Percentiles rank a stretch among this genome's conserved stretches.
Evolutionary conservation across 2,888 invertebrate species (phyloP).

Genomic region (Dolomedes plantarius): DNA sequence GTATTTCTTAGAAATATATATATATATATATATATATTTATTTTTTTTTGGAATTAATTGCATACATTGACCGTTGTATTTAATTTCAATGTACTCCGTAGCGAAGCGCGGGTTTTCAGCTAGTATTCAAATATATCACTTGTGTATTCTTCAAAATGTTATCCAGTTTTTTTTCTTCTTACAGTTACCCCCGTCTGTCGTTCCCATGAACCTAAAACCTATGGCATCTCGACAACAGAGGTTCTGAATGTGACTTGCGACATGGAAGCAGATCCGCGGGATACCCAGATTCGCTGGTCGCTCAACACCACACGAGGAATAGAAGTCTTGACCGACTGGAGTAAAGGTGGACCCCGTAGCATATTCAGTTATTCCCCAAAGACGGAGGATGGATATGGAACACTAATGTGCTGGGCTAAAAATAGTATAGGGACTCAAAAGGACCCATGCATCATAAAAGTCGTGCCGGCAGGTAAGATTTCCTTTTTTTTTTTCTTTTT

Average conservation of each 20-base stretch:
- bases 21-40: too few relatives aligned
- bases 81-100: too few relatives aligned
- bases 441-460: constrained; percentile 91
- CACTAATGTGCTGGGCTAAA: constrained; percentile 88
- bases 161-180: too few relatives aligned
- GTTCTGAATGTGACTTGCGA: constrained; percentile 82
- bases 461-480: constrained; percentile 88
- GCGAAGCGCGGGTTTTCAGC: too few relatives aligned
- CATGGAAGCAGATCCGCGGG: constrained; percentile 91
- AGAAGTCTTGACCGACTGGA: constrained; percentile 77
- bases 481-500: constrained; percentile 6
- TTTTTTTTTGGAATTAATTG: too few relatives aligned
- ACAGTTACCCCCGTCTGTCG: constrained; percentile 93
- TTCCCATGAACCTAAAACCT: constrained; percentile 88
- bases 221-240: constrained; percentile 93
- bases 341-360: constrained; percentile 85
- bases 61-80: too few relatives aligned
- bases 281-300: constrained; percentile 92
- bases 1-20: too few relatives aligned
- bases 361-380: constrained; percentile 90
- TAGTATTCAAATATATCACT: too few relatives aligned
- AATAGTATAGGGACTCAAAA: constrained; percentile 91
- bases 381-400: constrained; percentile 93
- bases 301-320: constrained; percentile 86
- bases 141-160: too few relatives aligned